Evolutionary conservation across 2,888 invertebrate genomes (phyloP), one percentile per base, ranked within the genome.

Genomic region (Psylliodes chrysocephalus): DNA sequence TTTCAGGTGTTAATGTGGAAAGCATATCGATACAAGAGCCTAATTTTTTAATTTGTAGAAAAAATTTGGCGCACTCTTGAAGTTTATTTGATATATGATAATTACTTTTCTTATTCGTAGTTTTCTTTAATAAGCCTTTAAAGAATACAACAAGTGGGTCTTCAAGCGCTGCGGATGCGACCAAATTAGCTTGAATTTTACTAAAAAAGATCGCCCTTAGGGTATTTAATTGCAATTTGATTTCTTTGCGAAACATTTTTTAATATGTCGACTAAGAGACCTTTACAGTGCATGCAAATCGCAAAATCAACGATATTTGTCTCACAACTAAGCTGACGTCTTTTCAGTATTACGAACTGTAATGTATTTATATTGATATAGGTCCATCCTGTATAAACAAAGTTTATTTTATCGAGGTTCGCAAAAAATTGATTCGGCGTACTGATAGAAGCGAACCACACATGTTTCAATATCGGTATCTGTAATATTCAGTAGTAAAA

Each of bases 101-200:
- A 15, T 28, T 12, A 18, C 35, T 42, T 6, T 22, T 25, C 35
- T 57, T 46, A 15, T 6, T 30, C 17, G 28, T 18, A 19, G 19
- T 42, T 22, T 60, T 60, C 12, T 60, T 60, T 7, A 60, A 35
- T 12, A 60, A 5, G 4, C 52, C 51, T 10, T 52, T 52, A 35
- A 14, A 60, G n/a, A 25, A 38, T 2, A 18, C 15, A 25, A 57
- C 33, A 2, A 57, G 10, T 7, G 38, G 19, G 17, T 60, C 52
- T 12, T 35, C 14, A 18, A 18, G 15, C 67, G 52, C 38, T 61
- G 52, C 25, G 68, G 59, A 0, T 68, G 57, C 25, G 17, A 65
- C 54, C 28, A 63, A 40, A 46, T 73, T 71, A 6, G 62, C 66
- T 12, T 67, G 66, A 71, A 74, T 71, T 18, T 30, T 70, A 25